Conservation (phyloP, 2,888 invertebrate species). For the Xestoiulus laeticollis region DNA sequence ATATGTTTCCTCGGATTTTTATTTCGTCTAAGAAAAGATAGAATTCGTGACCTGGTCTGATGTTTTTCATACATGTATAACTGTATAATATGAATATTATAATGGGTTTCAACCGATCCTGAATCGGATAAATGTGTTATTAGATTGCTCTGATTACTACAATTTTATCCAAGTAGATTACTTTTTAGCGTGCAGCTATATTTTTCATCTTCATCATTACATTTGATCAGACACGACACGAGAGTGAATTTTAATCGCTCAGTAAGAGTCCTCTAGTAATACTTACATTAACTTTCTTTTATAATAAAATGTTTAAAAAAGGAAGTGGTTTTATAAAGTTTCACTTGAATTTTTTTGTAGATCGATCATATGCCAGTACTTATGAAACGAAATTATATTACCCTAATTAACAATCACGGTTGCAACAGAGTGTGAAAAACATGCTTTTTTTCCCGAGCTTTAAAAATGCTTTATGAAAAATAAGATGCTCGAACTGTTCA, state of each 20-base stretch:
- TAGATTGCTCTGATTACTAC: not conserved
- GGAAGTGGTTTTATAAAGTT: not conserved
- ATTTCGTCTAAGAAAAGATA: too few species aligned
- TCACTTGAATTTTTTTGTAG: not conserved
- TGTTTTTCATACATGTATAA: too few species aligned
- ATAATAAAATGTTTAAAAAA: conserved; percentile 2
- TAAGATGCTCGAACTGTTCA: not conserved
- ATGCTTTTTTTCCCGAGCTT: not conserved
- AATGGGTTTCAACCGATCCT: too few species aligned
- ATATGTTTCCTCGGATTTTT: too few species aligned
- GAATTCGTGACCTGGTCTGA: too few species aligned
- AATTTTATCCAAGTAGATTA: not conserved
- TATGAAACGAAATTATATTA: not conserved
- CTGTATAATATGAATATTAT: too few species aligned
- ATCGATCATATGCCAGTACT: not conserved
- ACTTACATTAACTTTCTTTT: not conserved
- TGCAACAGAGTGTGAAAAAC: conserved; percentile 7
- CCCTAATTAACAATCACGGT: not conserved
- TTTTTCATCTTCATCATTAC: not conserved
- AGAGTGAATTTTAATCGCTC: not conserved
- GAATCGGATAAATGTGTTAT: too few species aligned
- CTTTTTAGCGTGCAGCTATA: not conserved
- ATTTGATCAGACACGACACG: not conserved
- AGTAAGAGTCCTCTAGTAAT: not conserved
- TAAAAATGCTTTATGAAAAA: not conserved